A percentile compares a stretch with the other conserved stretches of the same genome.
These are phyloP conservation scores for Glaucidium brasilianum DNA, from an alignment of 2,113 vertebrate genomes.

Conservation along the genomic window DNA sequence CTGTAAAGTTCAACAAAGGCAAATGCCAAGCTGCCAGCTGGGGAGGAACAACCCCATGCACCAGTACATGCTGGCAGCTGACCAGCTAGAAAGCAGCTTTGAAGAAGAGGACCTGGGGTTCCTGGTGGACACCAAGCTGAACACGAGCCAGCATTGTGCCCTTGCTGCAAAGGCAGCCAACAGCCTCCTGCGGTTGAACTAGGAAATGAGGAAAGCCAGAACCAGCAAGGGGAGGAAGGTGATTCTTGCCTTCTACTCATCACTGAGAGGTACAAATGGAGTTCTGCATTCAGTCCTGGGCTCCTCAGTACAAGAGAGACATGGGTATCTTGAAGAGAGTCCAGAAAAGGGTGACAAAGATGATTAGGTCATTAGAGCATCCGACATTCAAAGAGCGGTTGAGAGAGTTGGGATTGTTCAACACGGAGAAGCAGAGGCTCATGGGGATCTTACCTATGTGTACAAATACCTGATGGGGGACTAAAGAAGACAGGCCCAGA, in stretches of 20 bases:
- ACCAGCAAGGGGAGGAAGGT: not conserved
- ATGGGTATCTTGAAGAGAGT: fast-evolving
- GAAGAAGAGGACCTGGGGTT: not conserved
- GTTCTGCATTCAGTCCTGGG: not conserved
- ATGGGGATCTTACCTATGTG: not conserved
- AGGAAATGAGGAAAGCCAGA: not conserved
- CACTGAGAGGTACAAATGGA: not conserved
- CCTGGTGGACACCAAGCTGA: not conserved
- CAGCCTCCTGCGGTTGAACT: not conserved
- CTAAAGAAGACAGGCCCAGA: not conserved
- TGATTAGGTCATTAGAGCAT: not conserved
- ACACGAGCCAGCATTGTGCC: not conserved
- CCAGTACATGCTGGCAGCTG: no score
- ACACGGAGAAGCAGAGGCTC: not conserved
- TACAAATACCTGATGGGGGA: fast-evolving
- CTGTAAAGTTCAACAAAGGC: not conserved
- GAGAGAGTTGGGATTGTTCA: not conserved
- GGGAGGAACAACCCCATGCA: not conserved
- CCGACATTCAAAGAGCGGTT: not conserved
- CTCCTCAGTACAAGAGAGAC: not conserved
- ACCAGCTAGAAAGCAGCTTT: not conserved
- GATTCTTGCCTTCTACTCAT: not conserved
- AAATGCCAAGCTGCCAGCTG: not conserved
- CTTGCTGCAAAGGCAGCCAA: not conserved
- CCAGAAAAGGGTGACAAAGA: not conserved